Percentiles rank a stretch among this genome's conserved stretches.
Conservation (phyloP, 1,140 invertebrate species). For the Cyrtorhinus lividipennis region DNA sequence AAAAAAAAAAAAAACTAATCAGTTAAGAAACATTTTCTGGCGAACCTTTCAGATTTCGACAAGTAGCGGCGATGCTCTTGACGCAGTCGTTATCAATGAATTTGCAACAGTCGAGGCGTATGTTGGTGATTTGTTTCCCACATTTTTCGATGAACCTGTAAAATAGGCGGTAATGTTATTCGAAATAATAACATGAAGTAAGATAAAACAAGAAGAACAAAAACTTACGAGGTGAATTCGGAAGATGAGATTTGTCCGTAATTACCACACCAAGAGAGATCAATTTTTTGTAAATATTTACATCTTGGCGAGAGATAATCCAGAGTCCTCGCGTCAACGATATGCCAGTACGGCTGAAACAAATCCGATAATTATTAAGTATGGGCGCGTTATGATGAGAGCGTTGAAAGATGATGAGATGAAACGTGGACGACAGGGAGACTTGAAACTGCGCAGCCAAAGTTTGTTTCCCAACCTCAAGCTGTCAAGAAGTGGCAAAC, state of each 20-base stretch:
- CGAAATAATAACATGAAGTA: conserved; percentile 11
- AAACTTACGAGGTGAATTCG: conserved; percentile 42
- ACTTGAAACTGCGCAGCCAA: too few species aligned
- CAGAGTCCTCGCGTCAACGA: conserved; percentile 34
- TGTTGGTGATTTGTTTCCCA: conserved; percentile 48
- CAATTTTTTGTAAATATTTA: conserved; percentile 55
- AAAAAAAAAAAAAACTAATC: too few species aligned
- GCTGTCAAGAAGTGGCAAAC: too few species aligned
- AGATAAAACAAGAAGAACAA: neutral
- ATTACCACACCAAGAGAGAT: conserved; percentile 78
- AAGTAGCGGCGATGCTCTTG: conserved; percentile 42
- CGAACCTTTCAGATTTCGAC: conserved; percentile 54
- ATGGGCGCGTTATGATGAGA: neutral
- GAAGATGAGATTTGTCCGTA: conserved; percentile 42
- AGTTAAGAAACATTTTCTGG: too few species aligned
- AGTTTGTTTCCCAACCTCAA: too few species aligned
- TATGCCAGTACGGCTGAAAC: conserved; percentile 36
- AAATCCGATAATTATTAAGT: neutral
- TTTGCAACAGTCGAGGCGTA: conserved; percentile 57
- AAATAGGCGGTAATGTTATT: conserved; percentile 21
- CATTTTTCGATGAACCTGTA: conserved; percentile 50
- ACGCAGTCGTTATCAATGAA: conserved; percentile 52
- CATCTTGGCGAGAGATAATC: conserved; percentile 39
- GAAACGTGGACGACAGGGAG: too few species aligned
- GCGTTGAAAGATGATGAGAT: too few species aligned